phyloP scores from a whole-genome alignment of 2,888 invertebrate genomes.

The Crossocerus cetratus region DNA sequence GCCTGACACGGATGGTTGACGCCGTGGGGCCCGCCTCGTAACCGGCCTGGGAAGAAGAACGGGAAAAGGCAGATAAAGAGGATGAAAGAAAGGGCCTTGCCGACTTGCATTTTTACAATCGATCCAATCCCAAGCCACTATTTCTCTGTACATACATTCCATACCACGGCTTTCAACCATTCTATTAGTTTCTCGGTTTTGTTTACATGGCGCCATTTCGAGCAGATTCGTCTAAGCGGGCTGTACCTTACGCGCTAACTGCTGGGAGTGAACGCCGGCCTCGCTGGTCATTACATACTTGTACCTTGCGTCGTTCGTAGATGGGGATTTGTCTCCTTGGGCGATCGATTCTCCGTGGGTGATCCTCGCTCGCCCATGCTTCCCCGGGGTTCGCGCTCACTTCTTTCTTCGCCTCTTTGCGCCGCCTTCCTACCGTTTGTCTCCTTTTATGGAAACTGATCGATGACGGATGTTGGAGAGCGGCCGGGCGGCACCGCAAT shows the following conservation, averaged over 20 bases:
- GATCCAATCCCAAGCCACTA: neutral
- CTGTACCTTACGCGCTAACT: too few relatives aligned
- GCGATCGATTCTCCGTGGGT: neutral
- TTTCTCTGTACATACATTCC: too few relatives aligned
- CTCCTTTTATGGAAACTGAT: slow-evolving; percentile 36
- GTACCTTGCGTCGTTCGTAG: neutral
- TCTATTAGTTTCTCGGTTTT: too few relatives aligned
- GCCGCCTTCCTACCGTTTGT: slow-evolving; percentile 4
- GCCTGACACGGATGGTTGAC: slow-evolving; percentile 75
- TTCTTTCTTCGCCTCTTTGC: neutral
- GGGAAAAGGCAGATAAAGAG: slow-evolving; percentile 51
- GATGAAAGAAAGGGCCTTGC: slow-evolving; percentile 55
- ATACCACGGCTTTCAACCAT: too few relatives aligned
- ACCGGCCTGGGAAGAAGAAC: slow-evolving; percentile 57
- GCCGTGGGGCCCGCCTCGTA: slow-evolving; percentile 67
- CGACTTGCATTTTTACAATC: slow-evolving; percentile 50
- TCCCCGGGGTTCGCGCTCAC: neutral
- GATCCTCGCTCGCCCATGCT: neutral
- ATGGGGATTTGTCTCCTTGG: slow-evolving; percentile 22
- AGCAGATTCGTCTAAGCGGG: too few relatives aligned
- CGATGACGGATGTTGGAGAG: slow-evolving; percentile 35
- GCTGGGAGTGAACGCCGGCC: too few relatives aligned
- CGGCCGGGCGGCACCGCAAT: slow-evolving; percentile 31
- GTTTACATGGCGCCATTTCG: too few relatives aligned
- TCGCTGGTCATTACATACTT: neutral